Percentiles rank a stretch among this genome's conserved stretches.
Evolutionary conservation across 2,113 vertebrate genomes (phyloP).

Genomic region (Entelurus aequoreus): DNA sequence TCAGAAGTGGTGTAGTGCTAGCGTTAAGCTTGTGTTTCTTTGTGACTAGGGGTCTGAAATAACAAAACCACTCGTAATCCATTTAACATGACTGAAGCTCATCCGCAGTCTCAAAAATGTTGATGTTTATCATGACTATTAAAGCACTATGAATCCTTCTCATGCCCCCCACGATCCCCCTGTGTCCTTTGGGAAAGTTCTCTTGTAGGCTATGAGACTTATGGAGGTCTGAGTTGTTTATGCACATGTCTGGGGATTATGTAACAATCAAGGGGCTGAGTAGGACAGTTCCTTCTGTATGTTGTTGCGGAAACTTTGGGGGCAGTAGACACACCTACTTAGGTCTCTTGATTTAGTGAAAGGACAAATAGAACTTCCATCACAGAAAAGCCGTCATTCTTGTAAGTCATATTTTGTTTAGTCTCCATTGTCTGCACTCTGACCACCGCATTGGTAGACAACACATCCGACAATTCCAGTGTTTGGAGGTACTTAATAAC

Average conservation of each 20-base stretch:
- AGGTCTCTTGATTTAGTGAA: slow-evolving; percentile 47
- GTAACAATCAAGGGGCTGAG: slow-evolving; percentile 33
- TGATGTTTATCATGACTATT: slow-evolving; percentile 22
- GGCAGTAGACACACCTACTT: slow-evolving; percentile 39
- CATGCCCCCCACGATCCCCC: slow-evolving; percentile 25
- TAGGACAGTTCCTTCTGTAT: slow-evolving; percentile 38
- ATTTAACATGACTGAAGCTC: slow-evolving; percentile 2
- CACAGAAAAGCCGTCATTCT: slow-evolving; percentile 8
- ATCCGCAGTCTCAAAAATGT: slow-evolving; percentile 8
- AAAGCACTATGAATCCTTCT: slow-evolving; percentile 14
- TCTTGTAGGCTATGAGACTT: slow-evolving; percentile 10
- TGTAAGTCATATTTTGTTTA: slow-evolving; percentile 32
- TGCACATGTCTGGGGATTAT: slow-evolving; percentile 40
- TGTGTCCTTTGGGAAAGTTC: slow-evolving; percentile 7
- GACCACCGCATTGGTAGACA: slow-evolving; percentile 10
- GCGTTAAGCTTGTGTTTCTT: slow-evolving; percentile 2
- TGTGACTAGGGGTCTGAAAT: slow-evolving; percentile 9
- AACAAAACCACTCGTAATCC: slow-evolving; percentile 12
- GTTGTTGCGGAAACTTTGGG: slow-evolving; percentile 48
- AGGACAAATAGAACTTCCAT: slow-evolving; percentile 30
- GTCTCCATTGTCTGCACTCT: slow-evolving; percentile 40
- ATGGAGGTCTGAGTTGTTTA: slow-evolving; percentile 28
- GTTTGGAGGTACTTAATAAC: slow-evolving; percentile 14
- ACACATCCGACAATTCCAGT: slow-evolving; percentile 7
- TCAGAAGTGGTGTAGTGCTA: neutral